Conservation (phyloP, 2,797 vertebrate genomes). For the Melanotaenia pygmaea region DNA sequence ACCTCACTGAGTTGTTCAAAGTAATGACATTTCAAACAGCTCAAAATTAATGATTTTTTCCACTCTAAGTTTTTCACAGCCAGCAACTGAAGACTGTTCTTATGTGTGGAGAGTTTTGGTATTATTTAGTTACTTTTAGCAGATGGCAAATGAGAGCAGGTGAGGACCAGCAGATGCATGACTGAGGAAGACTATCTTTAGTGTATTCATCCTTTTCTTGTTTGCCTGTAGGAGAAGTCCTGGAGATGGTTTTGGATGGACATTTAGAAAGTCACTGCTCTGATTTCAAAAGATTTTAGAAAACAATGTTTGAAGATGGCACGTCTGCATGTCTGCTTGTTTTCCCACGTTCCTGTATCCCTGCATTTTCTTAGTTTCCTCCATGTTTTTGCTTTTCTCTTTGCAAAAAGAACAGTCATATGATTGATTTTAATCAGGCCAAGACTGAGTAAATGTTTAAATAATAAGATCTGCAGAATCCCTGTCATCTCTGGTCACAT, state of each 20-base stretch:
- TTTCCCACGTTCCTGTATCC: slow-evolving; percentile 1
- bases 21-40: background rate
- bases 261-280: slow-evolving; percentile 10
- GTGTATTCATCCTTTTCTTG: background rate
- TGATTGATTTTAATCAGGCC: slow-evolving; percentile 30
- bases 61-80: background rate
- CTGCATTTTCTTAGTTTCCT: background rate
- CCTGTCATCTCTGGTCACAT: slow-evolving; percentile 28
- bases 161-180: background rate
- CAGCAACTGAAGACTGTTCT: background rate
- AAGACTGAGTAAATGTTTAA: slow-evolving; percentile 25
- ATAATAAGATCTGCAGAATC: slow-evolving; percentile 19
- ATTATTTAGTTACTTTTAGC: background rate
- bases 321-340: slow-evolving; percentile 2
- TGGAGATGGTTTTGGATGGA: background rate
- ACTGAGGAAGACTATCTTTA: background rate
- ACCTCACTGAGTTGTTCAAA: background rate
- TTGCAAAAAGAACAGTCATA: slow-evolving; percentile 16
- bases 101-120: background rate
- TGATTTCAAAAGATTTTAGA: slow-evolving; percentile 4
- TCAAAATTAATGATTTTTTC: background rate
- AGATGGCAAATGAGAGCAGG: slow-evolving; percentile 33
- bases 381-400: background rate
- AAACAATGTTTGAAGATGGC: slow-evolving; percentile 8
- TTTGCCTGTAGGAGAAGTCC: background rate